Evolutionary conservation across 2,888 invertebrate genomes (phyloP), one percentile per base, ranked within the genome.

Genomic region (Philaethria dido): DNA sequence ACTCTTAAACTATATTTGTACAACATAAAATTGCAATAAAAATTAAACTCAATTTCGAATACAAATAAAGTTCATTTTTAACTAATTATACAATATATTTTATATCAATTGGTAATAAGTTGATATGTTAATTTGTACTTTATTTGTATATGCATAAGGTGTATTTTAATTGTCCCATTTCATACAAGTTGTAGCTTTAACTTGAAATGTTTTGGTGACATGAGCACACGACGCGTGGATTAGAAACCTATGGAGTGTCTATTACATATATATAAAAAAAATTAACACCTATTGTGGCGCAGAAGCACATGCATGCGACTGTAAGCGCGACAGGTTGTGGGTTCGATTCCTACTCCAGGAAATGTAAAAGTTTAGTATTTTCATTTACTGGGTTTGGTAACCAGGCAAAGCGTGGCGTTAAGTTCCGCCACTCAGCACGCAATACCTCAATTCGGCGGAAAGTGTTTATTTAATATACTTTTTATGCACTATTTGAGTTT

Each of bases 151-250:
- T 1, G 0, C 0, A 22, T 78, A 78, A 57, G 69, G 80, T 77
- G 39, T 66, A 67, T 70, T 72, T 76, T 80, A 60, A 64, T 54
- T 73, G 72, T 20, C 29, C 67, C 72, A 73, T 66, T 70, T 50
- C 64, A 66, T 71, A 74, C 67, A 69, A 77, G 78, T 78, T 81
- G 78, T 75, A 77, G 69, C 83, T 81, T 82, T 79, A 79, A 86
- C 85, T 86, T 88, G 87, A 90, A 90, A 91, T 91, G 91, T 91
- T 90, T 91, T 91, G 91, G 91, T 92, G 92, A 92, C 92, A 92
- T 87, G 89, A 84, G 80, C 83, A 82, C 84, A 84, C 84, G 85
- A 81, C 77, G 80, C 72, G 73, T 72, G 79, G 75, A 76, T 78
- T 78, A 63, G 77, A 79, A 33, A 52, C 3, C 52, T 11, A 52